These are phyloP conservation scores for Contarinia nasturtii DNA, from an alignment of 1,140 invertebrate species.

Conservation along the genomic window DNA sequence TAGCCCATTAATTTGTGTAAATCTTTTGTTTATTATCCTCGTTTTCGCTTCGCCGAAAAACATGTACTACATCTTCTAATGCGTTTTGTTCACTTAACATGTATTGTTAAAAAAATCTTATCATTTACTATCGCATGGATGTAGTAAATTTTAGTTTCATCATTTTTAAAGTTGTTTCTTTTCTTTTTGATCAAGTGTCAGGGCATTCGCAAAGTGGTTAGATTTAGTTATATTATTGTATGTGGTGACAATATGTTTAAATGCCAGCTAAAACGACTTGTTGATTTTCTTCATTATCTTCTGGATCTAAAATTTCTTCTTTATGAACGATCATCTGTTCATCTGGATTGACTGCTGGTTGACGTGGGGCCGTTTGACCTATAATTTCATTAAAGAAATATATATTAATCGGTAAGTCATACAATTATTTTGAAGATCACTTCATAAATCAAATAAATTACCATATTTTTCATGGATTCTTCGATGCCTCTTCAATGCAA, in stretches of 20 bases:
- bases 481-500: conserved; percentile 55
- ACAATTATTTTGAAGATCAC: neutral
- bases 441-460: conserved; percentile 1
- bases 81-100: too few species aligned
- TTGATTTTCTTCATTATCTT: conserved; percentile 20
- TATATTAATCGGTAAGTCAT: neutral
- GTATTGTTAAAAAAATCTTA: too few species aligned
- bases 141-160: too few species aligned
- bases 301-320: conserved; percentile 20
- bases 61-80: too few species aligned
- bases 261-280: conserved; percentile 22
- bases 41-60: too few species aligned
- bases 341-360: conserved; percentile 8
- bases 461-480: conserved; percentile 63
- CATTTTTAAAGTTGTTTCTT: too few species aligned
- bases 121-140: too few species aligned
- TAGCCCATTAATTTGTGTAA: too few species aligned
- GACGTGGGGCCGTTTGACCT: conserved; percentile 18
- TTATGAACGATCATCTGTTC: conserved; percentile 12
- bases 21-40: too few species aligned
- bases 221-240: too few species aligned
- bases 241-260: conserved; percentile 11
- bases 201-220: too few species aligned
- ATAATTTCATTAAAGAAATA: neutral
- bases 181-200: too few species aligned